These are phyloP conservation scores for Falco novaeseelandiae DNA, from an alignment of 2,797 vertebrate species.

Conservation along the genomic window DNA sequence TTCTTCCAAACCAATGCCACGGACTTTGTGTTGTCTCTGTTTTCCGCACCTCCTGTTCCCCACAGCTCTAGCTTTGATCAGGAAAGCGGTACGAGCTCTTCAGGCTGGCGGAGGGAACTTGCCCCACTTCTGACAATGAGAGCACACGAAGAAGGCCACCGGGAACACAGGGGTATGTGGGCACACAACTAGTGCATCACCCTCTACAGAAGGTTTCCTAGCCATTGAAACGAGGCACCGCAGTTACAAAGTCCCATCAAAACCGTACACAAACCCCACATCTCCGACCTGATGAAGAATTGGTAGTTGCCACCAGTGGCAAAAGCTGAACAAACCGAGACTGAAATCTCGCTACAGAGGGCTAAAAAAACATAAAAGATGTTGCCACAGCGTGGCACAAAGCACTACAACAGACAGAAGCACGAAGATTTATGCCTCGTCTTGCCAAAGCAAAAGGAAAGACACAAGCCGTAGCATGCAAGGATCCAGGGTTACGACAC, in stretches of 20 bases:
- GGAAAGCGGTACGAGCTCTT: fast-evolving
- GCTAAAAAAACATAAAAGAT: neutral
- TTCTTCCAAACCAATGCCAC: neutral
- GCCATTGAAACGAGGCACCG: fast-evolving
- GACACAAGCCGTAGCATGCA: neutral
- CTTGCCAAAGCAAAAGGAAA: neutral
- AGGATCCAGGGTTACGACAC: neutral
- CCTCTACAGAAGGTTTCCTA: neutral
- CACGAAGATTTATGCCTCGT: neutral
- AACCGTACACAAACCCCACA: fast-evolving
- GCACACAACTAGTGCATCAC: fast-evolving
- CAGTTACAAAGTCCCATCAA: neutral
- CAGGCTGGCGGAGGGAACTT: neutral
- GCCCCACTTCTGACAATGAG: neutral
- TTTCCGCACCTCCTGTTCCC: neutral
- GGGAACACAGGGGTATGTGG: neutral
- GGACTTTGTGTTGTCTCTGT: fast-evolving
- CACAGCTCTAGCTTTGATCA: neutral
- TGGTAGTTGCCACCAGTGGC: neutral
- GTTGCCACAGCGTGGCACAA: neutral
- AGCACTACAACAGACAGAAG: neutral
- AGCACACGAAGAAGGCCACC: neutral
- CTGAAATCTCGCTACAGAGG: neutral
- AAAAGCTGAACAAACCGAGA: neutral
- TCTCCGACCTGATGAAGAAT: neutral